Evolutionary conservation across 2,113 vertebrate genomes (phyloP).

Genomic region (Orycteropus afer): DNA sequence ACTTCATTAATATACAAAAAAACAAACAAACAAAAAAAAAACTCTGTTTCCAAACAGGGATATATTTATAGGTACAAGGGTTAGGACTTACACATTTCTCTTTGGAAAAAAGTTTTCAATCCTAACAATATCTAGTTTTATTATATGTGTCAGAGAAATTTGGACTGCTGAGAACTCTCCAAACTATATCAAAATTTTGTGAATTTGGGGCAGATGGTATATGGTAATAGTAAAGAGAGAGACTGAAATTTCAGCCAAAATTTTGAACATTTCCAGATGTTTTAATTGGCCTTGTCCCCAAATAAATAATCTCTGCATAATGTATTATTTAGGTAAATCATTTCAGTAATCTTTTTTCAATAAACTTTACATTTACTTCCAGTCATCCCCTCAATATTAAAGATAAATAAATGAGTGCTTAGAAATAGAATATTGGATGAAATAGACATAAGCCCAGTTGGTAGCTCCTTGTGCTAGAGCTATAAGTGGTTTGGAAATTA

Average conservation of each 20-base stretch:
- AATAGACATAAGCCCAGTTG: background rate
- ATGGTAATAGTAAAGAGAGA: background rate
- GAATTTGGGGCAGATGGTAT: background rate
- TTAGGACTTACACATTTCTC: background rate
- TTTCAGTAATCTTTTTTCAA: constrained; percentile 35
- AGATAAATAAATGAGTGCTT: background rate
- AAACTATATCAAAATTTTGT: background rate
- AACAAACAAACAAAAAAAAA: no score
- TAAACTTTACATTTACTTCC: background rate
- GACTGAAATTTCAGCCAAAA: background rate
- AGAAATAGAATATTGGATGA: background rate
- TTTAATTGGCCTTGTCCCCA: background rate
- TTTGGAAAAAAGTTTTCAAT: background rate
- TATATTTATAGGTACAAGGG: background rate
- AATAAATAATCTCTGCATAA: constrained; percentile 12
- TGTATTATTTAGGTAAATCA: background rate
- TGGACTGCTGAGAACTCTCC: background rate
- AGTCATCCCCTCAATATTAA: constrained; percentile 11
- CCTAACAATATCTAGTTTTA: background rate
- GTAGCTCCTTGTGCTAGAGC: background rate
- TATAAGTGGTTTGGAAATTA: background rate
- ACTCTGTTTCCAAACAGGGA: background rate
- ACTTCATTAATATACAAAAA: no score
- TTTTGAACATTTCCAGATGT: constrained; percentile 38
- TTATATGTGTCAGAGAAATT: background rate